These are phyloP conservation scores for Pyralis farinalis DNA, from an alignment of 2,888 invertebrate genomes.

Conservation along the genomic window DNA sequence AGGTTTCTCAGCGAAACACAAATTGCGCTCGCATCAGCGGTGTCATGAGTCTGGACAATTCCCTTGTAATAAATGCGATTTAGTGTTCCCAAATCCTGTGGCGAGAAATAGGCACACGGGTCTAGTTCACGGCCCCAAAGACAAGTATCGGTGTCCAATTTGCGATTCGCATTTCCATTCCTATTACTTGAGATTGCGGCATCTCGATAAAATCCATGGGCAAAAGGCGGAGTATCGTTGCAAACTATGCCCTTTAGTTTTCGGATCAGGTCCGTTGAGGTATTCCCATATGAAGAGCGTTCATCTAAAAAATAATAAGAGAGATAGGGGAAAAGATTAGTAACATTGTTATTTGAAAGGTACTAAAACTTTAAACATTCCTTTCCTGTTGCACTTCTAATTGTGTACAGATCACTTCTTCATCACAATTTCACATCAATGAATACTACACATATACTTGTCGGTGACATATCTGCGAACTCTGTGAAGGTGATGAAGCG, in stretches of 20 bases:
- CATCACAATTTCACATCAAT: no score
- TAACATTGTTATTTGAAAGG: not conserved
- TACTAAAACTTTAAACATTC: no score
- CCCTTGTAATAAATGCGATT: slow-evolving; percentile 59
- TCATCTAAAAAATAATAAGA: slow-evolving; percentile 34
- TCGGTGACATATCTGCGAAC: no score
- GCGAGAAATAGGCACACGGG: slow-evolving; percentile 40
- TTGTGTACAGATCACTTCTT: no score
- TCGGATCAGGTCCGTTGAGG: slow-evolving; percentile 51
- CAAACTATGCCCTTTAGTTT: slow-evolving; percentile 40
- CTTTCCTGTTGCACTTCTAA: no score
- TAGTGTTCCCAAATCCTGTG: slow-evolving; percentile 45
- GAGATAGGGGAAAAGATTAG: slow-evolving; percentile 14
- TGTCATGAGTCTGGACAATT: slow-evolving; percentile 56
- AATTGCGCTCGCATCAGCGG: slow-evolving; percentile 55
- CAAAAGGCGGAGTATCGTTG: slow-evolving; percentile 47
- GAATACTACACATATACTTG: no score
- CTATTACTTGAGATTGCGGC: slow-evolving; percentile 43
- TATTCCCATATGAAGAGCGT: slow-evolving; percentile 56
- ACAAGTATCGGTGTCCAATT: slow-evolving; percentile 50
- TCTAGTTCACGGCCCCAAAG: slow-evolving; percentile 39
- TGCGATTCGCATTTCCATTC: slow-evolving; percentile 45
- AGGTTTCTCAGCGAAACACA: slow-evolving; percentile 59
- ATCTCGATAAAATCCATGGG: slow-evolving; percentile 44
- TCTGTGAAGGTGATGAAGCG: no score